Evolutionary conservation across 2,888 invertebrate genomes (phyloP), one percentile per base, ranked within the genome.

Genomic region (Hypomecis atomaria): DNA sequence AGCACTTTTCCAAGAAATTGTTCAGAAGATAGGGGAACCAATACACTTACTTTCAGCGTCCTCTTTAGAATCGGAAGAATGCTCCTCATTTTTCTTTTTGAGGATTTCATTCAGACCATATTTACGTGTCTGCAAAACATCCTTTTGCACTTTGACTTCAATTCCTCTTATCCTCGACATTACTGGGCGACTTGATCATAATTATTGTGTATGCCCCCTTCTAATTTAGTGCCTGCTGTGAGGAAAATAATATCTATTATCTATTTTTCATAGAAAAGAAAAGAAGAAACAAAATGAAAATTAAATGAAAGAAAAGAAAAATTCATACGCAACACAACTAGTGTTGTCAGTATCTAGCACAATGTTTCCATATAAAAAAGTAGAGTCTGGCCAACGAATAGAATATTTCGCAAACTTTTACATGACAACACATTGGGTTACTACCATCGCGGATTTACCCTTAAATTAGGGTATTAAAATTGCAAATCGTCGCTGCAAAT

Each of bases 101-200:
- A 67, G 78, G 10, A 78, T 76, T 78, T 86, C 85, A 66, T 81
- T 83, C 53, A 74, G 78, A 50, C 79, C 83, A 74, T 85, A 85
- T 72, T 79, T 84, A 65, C 77, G 83, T 59, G 76, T 76, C 69
- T 84, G 83, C 70, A 82, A 75, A 55, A 79, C 79, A 74, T 84
- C 81, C 71, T 87, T 89, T 75, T 83, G 83, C 65, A 82, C 78
- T 79, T 85, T 87, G 65, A 85, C 78, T 79, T 88, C 88, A 60
- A 91, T 85, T 75, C 84, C 88, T 74, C 86, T 86, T 72, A 88
- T 90, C 80, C 90, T 89, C 77, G 91, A 91, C 67, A 71, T 72
- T 63, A 63, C 50, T 65, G 56, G 57, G 11, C 44, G 58, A 47
- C 62, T 45, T 67, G 44, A 10, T 48, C 52, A 65, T 71, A 65